Conservation (phyloP, 2,888 invertebrate species). For the Macrophya annulata region DNA sequence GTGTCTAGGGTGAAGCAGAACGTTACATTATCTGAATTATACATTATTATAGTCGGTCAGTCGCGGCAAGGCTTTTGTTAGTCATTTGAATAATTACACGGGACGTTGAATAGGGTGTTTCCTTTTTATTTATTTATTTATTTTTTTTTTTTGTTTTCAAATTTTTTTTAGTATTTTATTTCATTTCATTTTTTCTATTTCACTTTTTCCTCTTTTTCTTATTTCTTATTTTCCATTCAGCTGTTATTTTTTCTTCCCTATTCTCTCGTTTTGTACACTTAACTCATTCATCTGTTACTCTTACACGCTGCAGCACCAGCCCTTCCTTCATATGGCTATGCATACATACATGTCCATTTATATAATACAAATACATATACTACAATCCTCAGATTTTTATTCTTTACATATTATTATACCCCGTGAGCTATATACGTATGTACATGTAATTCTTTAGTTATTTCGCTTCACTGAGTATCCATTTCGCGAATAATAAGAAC, state of each 20-base stretch:
- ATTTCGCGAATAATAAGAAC: background rate
- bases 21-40: slow-evolving; percentile 66
- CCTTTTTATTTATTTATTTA: slow-evolving; percentile 55
- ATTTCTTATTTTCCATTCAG: background rate
- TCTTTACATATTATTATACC: background rate
- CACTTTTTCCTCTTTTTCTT: background rate
- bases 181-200: slow-evolving; percentile 7
- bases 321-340: background rate
- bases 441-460: background rate
- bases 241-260: slow-evolving; percentile 25
- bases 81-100: slow-evolving; percentile 65
- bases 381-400: background rate
- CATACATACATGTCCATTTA: background rate
- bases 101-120: slow-evolving; percentile 55
- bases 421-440: background rate
- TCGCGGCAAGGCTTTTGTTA: slow-evolving; percentile 61
- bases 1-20: slow-evolving; percentile 60
- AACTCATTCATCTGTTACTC: slow-evolving; percentile 45
- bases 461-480: slow-evolving; percentile 25
- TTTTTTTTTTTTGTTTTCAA: slow-evolving; percentile 38
- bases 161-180: slow-evolving; percentile 47
- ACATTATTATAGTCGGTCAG: slow-evolving; percentile 62
- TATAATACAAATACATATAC: background rate
- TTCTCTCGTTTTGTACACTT: slow-evolving; percentile 28
- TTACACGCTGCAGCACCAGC: background rate